phyloP scores from a whole-genome alignment of 2,797 vertebrate species.

The Paratrypauchen microcephalus region DNA sequence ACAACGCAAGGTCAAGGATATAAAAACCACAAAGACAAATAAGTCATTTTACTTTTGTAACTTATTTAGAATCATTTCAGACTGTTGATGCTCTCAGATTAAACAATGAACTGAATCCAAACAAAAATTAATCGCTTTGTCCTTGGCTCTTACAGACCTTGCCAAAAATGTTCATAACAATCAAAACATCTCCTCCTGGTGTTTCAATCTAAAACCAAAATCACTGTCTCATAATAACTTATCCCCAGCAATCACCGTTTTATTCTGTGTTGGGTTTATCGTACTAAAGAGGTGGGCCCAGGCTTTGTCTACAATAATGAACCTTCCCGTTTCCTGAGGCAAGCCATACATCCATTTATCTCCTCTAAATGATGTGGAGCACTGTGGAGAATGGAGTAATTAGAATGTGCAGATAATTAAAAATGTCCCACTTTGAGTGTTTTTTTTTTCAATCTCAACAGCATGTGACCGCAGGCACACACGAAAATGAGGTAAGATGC shows the following conservation, averaged over 20 bases:
- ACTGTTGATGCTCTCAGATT: neutral
- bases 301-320: constrained; percentile 77
- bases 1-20: neutral
- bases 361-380: constrained; percentile 77
- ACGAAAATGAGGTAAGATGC: constrained; percentile 56
- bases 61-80: neutral
- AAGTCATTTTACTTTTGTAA: neutral
- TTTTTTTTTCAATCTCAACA: constrained; percentile 47
- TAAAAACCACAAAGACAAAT: neutral
- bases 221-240: constrained; percentile 52
- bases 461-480: constrained; percentile 45
- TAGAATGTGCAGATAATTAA: constrained; percentile 79
- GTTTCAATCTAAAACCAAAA: constrained; percentile 49
- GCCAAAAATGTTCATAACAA: neutral
- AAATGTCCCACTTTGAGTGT: constrained; percentile 63
- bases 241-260: constrained; percentile 52
- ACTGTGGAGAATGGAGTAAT: constrained; percentile 76
- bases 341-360: constrained; percentile 73
- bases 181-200: constrained; percentile 31
- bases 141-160: neutral
- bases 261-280: constrained; percentile 53
- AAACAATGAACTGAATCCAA: neutral
- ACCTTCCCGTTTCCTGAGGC: constrained; percentile 64
- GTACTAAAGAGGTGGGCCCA: constrained; percentile 46
- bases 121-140: neutral